These are phyloP conservation scores for Pan paniscus DNA, from an alignment of 2,113 vertebrate species.

Conservation along the genomic window DNA sequence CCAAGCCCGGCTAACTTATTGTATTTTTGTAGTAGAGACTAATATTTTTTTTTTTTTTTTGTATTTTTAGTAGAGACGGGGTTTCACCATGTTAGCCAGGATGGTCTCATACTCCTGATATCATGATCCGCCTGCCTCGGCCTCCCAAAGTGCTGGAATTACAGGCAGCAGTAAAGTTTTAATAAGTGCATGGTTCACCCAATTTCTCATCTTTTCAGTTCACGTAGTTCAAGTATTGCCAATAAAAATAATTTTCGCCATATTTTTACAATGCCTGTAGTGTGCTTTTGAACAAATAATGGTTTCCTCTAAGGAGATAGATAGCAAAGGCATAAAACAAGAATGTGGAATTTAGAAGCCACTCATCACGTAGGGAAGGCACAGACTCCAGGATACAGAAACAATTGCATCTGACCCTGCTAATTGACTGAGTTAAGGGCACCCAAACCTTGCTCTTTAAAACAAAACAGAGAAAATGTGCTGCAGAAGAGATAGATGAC, in stretches of 20 bases:
- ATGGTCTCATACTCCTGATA: too few relatives aligned
- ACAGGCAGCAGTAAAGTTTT: not conserved
- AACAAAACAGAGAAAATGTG: conserved; percentile 16
- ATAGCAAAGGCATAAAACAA: not conserved
- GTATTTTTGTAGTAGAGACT: too few relatives aligned
- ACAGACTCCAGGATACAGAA: not conserved
- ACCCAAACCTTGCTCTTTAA: not conserved
- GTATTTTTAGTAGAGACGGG: too few relatives aligned
- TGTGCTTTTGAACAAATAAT: not conserved
- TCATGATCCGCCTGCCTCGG: too few relatives aligned
- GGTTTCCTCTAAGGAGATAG: not conserved
- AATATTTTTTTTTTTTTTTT: too few relatives aligned
- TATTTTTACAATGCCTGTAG: not conserved
- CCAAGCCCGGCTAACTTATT: too few relatives aligned
- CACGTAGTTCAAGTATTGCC: not conserved
- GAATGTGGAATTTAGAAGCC: not conserved
- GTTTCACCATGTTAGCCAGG: too few relatives aligned
- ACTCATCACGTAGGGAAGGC: not conserved
- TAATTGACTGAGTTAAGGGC: not conserved
- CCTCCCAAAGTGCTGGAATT: too few relatives aligned
- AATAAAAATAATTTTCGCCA: not conserved
- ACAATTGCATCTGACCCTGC: not conserved
- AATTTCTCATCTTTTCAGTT: not conserved
- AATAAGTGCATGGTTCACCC: not conserved
- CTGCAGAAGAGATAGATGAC: not conserved